These are phyloP conservation scores for Platyscelio sp. DNA, from an alignment of 2,888 invertebrate genomes.

Conservation along the genomic window DNA sequence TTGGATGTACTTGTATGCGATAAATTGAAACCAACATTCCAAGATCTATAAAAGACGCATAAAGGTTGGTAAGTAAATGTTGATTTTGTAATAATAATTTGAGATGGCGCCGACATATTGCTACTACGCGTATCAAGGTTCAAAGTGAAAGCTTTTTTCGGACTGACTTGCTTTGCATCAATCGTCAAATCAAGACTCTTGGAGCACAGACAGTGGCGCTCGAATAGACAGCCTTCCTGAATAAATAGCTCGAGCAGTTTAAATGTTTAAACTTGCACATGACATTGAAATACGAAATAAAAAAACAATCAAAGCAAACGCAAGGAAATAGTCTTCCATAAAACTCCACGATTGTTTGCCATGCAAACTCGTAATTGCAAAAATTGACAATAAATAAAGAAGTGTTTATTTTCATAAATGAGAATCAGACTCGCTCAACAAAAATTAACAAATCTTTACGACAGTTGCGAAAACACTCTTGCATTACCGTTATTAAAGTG, in stretches of 20 bases:
- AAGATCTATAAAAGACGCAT: no score
- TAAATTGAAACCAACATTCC: no score
- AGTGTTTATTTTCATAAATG: no score
- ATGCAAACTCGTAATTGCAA: conserved; percentile 32
- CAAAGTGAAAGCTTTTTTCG: conserved; percentile 52
- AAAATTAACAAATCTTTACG: no score
- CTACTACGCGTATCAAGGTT: conserved; percentile 17
- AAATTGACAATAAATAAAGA: background rate
- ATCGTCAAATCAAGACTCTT: conserved; percentile 60
- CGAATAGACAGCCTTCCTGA: conserved; percentile 61
- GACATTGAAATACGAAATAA: conserved; percentile 59
- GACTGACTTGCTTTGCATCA: conserved; percentile 41
- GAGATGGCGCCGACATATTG: conserved; percentile 31
- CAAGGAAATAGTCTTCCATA: conserved; percentile 39
- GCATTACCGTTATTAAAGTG: background rate
- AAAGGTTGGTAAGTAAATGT: no score
- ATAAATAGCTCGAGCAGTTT: conserved; percentile 58
- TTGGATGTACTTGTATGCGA: no score
- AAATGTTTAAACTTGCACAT: conserved; percentile 57
- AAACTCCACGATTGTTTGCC: conserved; percentile 51
- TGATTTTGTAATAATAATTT: conserved; percentile 57
- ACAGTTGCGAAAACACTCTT: background rate
- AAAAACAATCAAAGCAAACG: conserved; percentile 17
- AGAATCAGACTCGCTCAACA: no score
- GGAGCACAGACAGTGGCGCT: conserved; percentile 41